These are phyloP conservation scores for Sipha maydis DNA, from an alignment of 2,888 invertebrate genomes.

Conservation along the genomic window DNA sequence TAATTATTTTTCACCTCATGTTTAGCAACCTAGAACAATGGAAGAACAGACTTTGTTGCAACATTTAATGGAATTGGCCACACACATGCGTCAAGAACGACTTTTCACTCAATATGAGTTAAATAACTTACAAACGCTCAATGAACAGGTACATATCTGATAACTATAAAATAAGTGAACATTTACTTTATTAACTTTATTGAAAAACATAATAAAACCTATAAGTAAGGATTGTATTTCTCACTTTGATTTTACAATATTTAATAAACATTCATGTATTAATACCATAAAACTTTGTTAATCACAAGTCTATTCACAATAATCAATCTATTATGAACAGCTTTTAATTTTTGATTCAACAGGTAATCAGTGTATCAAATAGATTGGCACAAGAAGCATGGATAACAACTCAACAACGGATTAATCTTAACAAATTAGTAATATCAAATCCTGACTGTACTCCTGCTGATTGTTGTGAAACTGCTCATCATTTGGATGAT, in stretches of 20 bases:
- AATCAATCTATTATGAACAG: too few relatives aligned
- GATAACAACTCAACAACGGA: constrained; percentile 87
- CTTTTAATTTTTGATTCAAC: background rate
- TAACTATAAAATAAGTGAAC: too few relatives aligned
- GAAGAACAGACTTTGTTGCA: constrained; percentile 65
- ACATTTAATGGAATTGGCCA: constrained; percentile 74
- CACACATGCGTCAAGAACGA: constrained; percentile 83
- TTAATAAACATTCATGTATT: too few relatives aligned
- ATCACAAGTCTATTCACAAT: too few relatives aligned
- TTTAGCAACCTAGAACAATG: background rate
- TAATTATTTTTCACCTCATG: background rate
- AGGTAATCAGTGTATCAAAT: constrained; percentile 72
- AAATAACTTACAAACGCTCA: constrained; percentile 80
- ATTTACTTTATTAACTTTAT: too few relatives aligned
- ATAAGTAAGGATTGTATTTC: too few relatives aligned
- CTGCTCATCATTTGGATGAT: constrained; percentile 74
- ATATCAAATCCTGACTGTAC: constrained; percentile 80
- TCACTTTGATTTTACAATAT: too few relatives aligned
- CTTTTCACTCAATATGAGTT: constrained; percentile 88
- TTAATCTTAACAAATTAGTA: constrained; percentile 81
- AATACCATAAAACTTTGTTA: too few relatives aligned
- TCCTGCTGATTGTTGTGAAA: constrained; percentile 80
- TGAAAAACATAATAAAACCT: too few relatives aligned
- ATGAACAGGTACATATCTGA: constrained; percentile 71
- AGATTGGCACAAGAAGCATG: constrained; percentile 80